These are phyloP conservation scores for Otis tarda DNA, from an alignment of 2,113 vertebrate genomes.

Conservation along the genomic window DNA sequence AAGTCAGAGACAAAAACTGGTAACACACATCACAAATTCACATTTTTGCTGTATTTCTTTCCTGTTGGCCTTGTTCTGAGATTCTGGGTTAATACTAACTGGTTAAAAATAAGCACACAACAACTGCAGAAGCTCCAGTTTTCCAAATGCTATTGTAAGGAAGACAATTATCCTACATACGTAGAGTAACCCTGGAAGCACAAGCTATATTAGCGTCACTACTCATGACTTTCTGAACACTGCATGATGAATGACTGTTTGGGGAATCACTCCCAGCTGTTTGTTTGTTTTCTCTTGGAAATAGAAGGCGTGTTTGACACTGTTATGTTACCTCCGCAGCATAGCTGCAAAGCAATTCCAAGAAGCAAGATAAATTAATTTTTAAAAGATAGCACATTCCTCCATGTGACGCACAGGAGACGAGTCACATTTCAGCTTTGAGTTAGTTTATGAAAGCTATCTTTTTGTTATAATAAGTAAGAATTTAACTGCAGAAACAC, in stretches of 20 bases:
- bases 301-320: neutral
- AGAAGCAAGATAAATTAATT: neutral
- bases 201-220: neutral
- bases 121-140: neutral
- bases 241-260: neutral
- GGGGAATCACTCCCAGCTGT: slow-evolving; percentile 21
- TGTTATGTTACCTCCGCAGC: neutral
- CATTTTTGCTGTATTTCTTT: neutral
- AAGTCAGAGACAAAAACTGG: neutral
- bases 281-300: slow-evolving; percentile 22
- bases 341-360: slow-evolving; percentile 9
- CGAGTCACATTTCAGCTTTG: neutral
- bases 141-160: neutral
- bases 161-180: neutral
- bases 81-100: neutral
- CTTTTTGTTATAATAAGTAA: neutral
- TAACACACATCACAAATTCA: neutral
- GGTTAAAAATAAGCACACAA: neutral
- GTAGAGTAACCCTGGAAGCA: neutral
- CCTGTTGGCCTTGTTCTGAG: neutral
- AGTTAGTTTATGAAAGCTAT: neutral
- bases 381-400: neutral
- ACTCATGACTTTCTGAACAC: neutral
- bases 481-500: neutral
- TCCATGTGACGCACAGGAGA: neutral